Percentiles rank a stretch among this genome's conserved stretches.
These are phyloP conservation scores for Oscheius sp. DNA, from an alignment of 1,140 invertebrate genomes.

Conservation along the genomic window DNA sequence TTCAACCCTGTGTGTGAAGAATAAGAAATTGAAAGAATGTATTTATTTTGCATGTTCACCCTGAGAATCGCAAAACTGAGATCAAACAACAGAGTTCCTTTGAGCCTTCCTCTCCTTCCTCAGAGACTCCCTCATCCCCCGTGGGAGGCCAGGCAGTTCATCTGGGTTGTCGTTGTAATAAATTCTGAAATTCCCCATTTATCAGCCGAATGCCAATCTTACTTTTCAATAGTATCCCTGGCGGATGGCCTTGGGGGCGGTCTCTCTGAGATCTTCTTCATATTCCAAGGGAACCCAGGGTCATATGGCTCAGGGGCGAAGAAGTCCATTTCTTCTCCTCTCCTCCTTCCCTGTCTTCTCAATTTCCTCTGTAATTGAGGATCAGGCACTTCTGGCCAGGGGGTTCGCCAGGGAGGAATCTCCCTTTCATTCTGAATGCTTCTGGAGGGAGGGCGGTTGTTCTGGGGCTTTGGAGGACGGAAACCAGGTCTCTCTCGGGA, in stretches of 20 bases:
- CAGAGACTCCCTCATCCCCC: neutral
- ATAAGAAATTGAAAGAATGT: neutral
- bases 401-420: neutral
- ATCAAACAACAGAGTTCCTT: neutral
- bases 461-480: neutral
- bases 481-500: neutral
- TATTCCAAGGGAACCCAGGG: constrained; percentile 1
- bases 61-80: neutral
- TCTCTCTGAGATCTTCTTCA: constrained; percentile 3
- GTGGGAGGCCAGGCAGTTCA: neutral
- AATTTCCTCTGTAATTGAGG: neutral
- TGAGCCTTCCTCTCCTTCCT: neutral
- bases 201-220: neutral
- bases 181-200: constrained; percentile 3
- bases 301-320: constrained; percentile 15
- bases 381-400: constrained; percentile 10
- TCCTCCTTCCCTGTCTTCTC: neutral
- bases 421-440: neutral
- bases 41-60: neutral
- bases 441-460: neutral
- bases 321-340: constrained; percentile 9
- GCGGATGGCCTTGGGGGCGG: neutral
- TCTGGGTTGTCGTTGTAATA: constrained; percentile 5
- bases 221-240: neutral
- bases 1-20: neutral